These are phyloP conservation scores for Eubasilissa regina DNA, from an alignment of 1,140 invertebrate genomes.

Conservation along the genomic window DNA sequence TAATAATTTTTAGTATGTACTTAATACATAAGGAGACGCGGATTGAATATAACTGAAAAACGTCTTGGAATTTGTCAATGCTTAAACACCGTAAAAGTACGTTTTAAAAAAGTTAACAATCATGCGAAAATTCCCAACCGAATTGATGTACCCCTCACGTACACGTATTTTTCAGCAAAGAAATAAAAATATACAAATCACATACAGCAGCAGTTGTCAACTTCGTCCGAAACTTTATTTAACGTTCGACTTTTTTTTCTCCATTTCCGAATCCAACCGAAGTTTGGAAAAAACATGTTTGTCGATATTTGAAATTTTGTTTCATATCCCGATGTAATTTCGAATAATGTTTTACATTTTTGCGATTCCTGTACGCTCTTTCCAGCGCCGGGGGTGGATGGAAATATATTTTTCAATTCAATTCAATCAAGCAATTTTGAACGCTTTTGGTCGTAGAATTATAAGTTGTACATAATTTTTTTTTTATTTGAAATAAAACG, in stretches of 20 bases:
- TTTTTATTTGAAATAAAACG: too few species aligned
- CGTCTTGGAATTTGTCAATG: too few species aligned
- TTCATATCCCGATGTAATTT: neutral
- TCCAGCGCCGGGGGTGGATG: neutral
- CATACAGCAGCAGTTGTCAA: conserved; percentile 29
- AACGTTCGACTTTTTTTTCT: conserved; percentile 15
- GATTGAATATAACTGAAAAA: too few species aligned
- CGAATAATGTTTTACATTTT: neutral
- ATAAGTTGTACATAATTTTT: too few species aligned
- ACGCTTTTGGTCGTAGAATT: too few species aligned
- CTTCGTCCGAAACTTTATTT: conserved; percentile 25
- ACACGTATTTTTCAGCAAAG: neutral
- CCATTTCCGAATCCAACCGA: neutral
- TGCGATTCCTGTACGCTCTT: neutral
- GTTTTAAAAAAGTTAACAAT: too few species aligned
- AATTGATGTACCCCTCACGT: neutral
- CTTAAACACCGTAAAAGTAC: neutral
- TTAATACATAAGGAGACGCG: too few species aligned
- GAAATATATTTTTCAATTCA: too few species aligned
- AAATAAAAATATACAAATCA: conserved; percentile 35
- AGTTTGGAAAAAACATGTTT: conserved; percentile 28
- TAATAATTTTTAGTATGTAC: too few species aligned
- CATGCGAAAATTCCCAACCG: neutral
- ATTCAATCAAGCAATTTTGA: too few species aligned
- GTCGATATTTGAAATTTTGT: neutral